Evolutionary conservation across 2,797 vertebrate genomes (phyloP), one percentile per base, ranked within the genome.

Genomic region (Petrocephalus schoutedeni): DNA sequence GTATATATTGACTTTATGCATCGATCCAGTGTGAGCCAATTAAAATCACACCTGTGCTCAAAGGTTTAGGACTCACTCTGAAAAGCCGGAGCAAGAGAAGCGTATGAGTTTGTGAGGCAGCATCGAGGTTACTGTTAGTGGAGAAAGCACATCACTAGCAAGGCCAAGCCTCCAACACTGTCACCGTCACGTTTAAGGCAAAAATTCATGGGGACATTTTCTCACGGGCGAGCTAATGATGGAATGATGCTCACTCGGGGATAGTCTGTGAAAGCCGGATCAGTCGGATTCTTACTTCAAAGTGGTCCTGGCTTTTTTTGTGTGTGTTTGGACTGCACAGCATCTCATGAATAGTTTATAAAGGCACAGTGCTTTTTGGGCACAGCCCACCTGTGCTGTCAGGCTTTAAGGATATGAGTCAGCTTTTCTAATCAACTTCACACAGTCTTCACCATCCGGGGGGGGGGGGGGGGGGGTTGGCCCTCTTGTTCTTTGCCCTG

Each of bases 41-140:
- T 85, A 85, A 85, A 85, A 85, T 85, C 84, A 57, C 84, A 85
- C 84, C 84, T 85, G 84, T 58, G 32, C n/a, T 85, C 54, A 85
- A 53, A 57, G 84, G 51, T 57, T 57, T 57, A 57, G 54, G 21
- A 53, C 53, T 56, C 21, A 28, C 82, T 85, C 8, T 10, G 51
- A 19, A 85, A 41, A 6, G n/a, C 49, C 32, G 21, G 19, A 54
- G 32, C n/a, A 28, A 57, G 54, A 28, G 16, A 28, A 57, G 28
- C 36, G 4, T 10, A 12, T 51, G 45, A 36, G 4, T 14, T 4
- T 8, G 21, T 57, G 54, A 85, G 32, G 9, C 16, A 6, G 3
- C n/a, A 19, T 36, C 23, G 53, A 85, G 84, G 28, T 32, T 14
- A 1, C 23, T 85, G 54, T 1, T 57, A 58, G 58, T 36, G 84